Conservation (phyloP, 2,888 invertebrate species). For the Strigamia crassipes region DNA sequence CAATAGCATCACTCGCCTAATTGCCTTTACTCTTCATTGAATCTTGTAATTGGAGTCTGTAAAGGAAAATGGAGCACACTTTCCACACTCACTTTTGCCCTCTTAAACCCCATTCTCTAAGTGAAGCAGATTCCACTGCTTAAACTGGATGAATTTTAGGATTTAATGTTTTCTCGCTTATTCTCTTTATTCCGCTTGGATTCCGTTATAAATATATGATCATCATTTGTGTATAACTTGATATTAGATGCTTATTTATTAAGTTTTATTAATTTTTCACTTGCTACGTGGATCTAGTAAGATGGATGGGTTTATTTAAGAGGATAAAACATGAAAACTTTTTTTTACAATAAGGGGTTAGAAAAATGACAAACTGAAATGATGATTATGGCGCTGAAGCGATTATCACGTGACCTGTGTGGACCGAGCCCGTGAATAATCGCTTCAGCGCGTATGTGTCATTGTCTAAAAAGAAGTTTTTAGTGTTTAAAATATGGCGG, state of each 20-base stretch:
- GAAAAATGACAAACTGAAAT: too few relatives aligned
- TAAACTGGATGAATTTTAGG: conserved; percentile 14
- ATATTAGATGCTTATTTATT: not conserved
- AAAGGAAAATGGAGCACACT: conserved; percentile 41
- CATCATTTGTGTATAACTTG: not conserved
- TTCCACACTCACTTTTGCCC: conserved; percentile 42
- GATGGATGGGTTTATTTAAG: not conserved
- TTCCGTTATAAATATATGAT: not conserved
- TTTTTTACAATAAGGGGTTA: too few relatives aligned
- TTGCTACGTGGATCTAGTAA: too few relatives aligned
- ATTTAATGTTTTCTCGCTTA: conserved; percentile 12
- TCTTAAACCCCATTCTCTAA: conserved; percentile 34
- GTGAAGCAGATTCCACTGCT: conserved; percentile 32
- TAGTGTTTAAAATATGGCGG: too few relatives aligned
- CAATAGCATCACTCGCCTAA: conserved; percentile 42
- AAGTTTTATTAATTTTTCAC: not conserved
- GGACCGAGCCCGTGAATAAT: too few relatives aligned
- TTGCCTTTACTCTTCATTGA: conserved; percentile 43
- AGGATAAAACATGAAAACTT: too few relatives aligned
- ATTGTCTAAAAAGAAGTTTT: too few relatives aligned
- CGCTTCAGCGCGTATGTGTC: too few relatives aligned
- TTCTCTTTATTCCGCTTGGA: not conserved
- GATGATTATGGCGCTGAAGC: too few relatives aligned
- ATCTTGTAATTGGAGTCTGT: conserved; percentile 43
- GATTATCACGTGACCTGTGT: too few relatives aligned